These are phyloP conservation scores for Vulpes lagopus DNA, from an alignment of 2,113 vertebrate species.

Conservation along the genomic window DNA sequence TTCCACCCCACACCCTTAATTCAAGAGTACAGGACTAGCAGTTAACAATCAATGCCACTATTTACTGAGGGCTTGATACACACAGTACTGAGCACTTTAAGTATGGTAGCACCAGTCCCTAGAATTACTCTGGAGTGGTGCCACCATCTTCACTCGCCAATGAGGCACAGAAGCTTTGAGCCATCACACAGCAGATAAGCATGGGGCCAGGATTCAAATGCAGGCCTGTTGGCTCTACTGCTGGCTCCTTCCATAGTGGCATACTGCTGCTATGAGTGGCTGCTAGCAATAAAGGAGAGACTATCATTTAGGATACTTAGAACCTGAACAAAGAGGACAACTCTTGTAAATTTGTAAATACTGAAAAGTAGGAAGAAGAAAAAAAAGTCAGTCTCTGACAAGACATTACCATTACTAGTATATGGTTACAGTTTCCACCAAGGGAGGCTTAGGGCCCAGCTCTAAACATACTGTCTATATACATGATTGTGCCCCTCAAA, in stretches of 20 bases:
- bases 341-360: background rate
- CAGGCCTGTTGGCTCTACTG: background rate
- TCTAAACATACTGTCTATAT: background rate
- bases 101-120: too few species aligned
- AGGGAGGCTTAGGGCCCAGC: background rate
- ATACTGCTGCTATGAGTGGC: background rate
- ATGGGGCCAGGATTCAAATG: background rate
- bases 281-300: background rate
- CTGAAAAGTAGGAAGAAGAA: conserved; percentile 14
- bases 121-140: background rate
- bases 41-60: background rate
- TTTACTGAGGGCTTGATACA: background rate
- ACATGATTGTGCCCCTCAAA: background rate
- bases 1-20: background rate
- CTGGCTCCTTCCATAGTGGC: background rate
- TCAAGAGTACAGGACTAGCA: background rate
- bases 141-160: background rate
- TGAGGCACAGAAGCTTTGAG: background rate
- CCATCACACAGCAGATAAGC: background rate
- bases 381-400: background rate
- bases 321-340: background rate
- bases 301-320: background rate
- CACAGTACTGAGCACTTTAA: background rate
- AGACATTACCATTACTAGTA: background rate
- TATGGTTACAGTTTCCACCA: background rate